Percentiles rank a stretch among this genome's conserved stretches.
phyloP scores from a whole-genome alignment of 2,797 vertebrate species.

The Enteromius afrohamiltoni region DNA sequence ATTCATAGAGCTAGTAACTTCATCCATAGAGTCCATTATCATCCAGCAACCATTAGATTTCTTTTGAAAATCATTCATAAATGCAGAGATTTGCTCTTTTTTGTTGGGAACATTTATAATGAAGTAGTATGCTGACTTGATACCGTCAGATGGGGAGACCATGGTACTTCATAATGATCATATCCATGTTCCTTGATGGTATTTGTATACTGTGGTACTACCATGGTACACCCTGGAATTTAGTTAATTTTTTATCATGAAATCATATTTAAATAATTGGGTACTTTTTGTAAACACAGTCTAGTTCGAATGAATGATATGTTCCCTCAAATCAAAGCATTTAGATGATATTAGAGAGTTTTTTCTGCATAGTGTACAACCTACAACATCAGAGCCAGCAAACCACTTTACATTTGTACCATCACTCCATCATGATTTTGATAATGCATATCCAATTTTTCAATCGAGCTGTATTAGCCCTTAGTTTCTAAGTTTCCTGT shows the following conservation, averaged over 20 bases:
- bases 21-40: background rate
- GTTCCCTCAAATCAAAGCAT: constrained; percentile 18
- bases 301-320: background rate
- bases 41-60: constrained; percentile 25
- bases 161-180: background rate
- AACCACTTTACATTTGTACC: constrained; percentile 4
- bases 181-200: background rate
- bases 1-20: background rate
- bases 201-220: background rate
- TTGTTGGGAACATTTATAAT: constrained; percentile 20
- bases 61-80: background rate
- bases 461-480: constrained; percentile 2
- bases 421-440: constrained; percentile 11
- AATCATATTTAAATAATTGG: background rate
- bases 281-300: background rate
- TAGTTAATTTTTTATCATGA: background rate
- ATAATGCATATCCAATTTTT: constrained; percentile 33
- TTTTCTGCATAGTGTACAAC: background rate
- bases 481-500: background rate
- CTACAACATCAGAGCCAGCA: constrained; percentile 17
- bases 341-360: background rate
- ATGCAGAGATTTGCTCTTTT: constrained; percentile 17
- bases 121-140: background rate
- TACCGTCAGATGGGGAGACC: background rate
- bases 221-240: background rate